Base-by-base conservation (phyloP, 1,140 invertebrate species). In the Brevipalpus yothersi region DNA sequence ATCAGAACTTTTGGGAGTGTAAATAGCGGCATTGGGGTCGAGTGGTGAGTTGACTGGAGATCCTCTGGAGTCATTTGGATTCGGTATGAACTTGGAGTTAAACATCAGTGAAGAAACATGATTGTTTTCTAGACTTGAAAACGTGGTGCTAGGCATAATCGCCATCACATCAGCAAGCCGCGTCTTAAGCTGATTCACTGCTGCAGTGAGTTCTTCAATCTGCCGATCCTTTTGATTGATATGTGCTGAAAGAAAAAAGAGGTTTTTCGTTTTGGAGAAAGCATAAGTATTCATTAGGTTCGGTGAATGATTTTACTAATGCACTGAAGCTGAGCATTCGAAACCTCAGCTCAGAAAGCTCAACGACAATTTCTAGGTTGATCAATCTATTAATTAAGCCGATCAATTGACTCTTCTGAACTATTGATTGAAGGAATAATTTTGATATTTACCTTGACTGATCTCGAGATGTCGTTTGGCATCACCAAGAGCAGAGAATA, bases 401-500 rank as follows among this genome's bases (percentile, higher is more conserved):
- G n/a, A 41, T 10, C 41, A 62, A 17, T 12, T 56, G 13, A 56
- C 49, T 31, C 31, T 31, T 31, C 5, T 31, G 2, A 5, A 31
- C 31, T 31, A 31, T 31, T 5, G 5, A 31, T 31, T 3, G 2
- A 31, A 31, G 19, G 19, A 53, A 57, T 31, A 31, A 31, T 31
- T 31, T 31, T 3, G 31, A 17, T 75, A 78, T 31, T 31, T 73
- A 94, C 90, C 81, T 71, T 91, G 86, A 73, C 82, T 80, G 69
- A 93, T 86, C 75, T 89, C 84, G 62, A 95, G 76, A 69, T 92
- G 84, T 53, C 90, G 77, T 72, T 92, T 91, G 45, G 86, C 88
- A 70, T 92, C 91, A 21, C 90, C 91, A 43, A 95, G 78, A 61
- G 90, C 91, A 60, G 87, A 92, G 73, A 95, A 93, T 60, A 97